Percentiles rank a stretch among this genome's conserved stretches.
Evolutionary conservation across 2,888 invertebrate genomes (phyloP).

Genomic region (Oegoconia quadripuncta): DNA sequence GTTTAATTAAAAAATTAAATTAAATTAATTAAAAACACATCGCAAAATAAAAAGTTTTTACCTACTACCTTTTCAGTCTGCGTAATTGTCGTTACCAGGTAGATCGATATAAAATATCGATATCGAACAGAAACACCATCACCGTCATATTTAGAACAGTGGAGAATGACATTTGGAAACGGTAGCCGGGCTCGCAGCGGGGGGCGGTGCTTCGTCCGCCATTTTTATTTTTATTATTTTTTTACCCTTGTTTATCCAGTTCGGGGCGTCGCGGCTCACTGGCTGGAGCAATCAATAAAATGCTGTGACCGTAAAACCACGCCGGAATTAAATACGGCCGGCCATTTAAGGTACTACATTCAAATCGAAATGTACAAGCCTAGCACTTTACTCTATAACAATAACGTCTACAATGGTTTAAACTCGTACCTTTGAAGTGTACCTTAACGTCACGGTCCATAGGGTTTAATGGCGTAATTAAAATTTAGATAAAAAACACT

Average conservation of each 20-base stretch:
- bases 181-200: slow-evolving; percentile 67
- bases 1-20: too few species aligned
- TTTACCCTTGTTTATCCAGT: slow-evolving; percentile 74
- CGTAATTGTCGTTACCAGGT: not conserved
- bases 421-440: too few species aligned
- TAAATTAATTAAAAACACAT: too few species aligned
- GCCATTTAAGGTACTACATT: not conserved
- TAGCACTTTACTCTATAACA: not conserved
- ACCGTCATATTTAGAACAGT: slow-evolving; percentile 30
- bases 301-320: slow-evolving; percentile 64
- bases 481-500: slow-evolving; percentile 31
- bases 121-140: slow-evolving; percentile 28
- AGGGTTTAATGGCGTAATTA: slow-evolving; percentile 41
- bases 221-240: slow-evolving; percentile 68
- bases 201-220: slow-evolving; percentile 68
- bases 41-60: too few species aligned
- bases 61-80: too few species aligned
- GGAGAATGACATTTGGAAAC: slow-evolving; percentile 72
- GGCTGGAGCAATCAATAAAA: slow-evolving; percentile 73
- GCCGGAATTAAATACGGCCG: slow-evolving; percentile 63
- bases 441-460: slow-evolving; percentile 31
- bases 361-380: not conserved
- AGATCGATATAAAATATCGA: slow-evolving; percentile 21
- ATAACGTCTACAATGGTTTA: slow-evolving; percentile 8
- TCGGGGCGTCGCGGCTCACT: slow-evolving; percentile 63